These are phyloP conservation scores for Cloeon dipterum DNA, from an alignment of 2,888 invertebrate genomes.

Conservation along the genomic window DNA sequence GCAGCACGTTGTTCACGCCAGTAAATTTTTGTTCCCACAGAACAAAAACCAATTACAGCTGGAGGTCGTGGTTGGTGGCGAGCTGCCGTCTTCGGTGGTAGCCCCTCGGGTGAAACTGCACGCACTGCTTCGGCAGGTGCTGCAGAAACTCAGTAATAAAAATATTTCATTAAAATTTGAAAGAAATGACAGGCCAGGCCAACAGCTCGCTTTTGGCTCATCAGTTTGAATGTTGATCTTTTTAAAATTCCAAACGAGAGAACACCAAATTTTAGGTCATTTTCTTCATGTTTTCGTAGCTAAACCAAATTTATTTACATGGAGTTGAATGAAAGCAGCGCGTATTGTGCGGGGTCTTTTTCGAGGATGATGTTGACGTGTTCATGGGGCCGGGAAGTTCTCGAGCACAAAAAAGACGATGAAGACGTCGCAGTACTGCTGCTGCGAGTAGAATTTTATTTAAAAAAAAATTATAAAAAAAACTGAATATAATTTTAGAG, in stretches of 20 bases:
- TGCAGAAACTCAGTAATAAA: constrained; percentile 72
- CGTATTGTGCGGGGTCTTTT: constrained; percentile 61
- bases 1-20: constrained; percentile 55
- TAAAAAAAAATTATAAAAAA: too few species aligned
- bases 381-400: constrained; percentile 43
- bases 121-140: constrained; percentile 36
- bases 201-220: too few species aligned
- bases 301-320: too few species aligned
- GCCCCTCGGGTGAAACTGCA: constrained; percentile 69
- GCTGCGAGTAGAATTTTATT: not conserved
- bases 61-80: constrained; percentile 38
- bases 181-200: too few species aligned
- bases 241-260: too few species aligned
- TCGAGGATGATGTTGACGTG: constrained; percentile 75
- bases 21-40: not conserved
- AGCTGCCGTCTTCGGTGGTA: constrained; percentile 52
- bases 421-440: constrained; percentile 48
- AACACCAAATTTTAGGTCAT: too few species aligned
- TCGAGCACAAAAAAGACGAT: constrained; percentile 79
- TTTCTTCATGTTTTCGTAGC: too few species aligned
- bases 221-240: too few species aligned
- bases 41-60: constrained; percentile 22
- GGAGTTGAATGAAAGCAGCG: constrained; percentile 7
- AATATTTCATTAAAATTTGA: too few species aligned
- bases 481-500: too few species aligned